Base-by-base conservation (phyloP, 1,140 invertebrate species). In the Drosophila nannoptera region DNA sequence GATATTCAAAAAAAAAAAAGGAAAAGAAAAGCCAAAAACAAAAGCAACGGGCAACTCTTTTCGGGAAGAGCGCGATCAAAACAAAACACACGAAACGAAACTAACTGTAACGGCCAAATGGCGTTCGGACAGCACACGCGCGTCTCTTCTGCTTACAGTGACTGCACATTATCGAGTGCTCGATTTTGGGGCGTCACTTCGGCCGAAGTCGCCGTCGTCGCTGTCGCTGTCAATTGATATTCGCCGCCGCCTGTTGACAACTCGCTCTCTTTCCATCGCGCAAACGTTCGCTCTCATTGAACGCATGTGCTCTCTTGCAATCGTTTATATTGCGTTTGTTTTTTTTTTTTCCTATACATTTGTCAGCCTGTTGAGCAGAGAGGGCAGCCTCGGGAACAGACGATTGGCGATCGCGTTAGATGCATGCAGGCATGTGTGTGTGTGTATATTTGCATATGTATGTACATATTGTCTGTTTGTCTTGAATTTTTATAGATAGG, bases 101-200 rank as follows among this genome's bases (percentile, higher is more conserved):
- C 31, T 46, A 55, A 55, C 43, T 43, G 36, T 50, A 68, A 68
- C 66, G 60, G 60, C 43, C 40, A 58, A 64, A 58, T 53, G 52
- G 32, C 53, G 45, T 56, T 42, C 36, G 53, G 22, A 32, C 61
- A 58, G 35, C 61, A 29, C 65, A 60, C 55, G 64, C 50, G 32
- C 32, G 31, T 33, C 14, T 35, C 16, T 29, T 50, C 58, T 58
- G 38, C 63, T 42, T 54, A 58, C 68, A 73, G 52, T 75, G 78
- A 65, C 60, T 83, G 75, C 78, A 83, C 75, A 63, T 75, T 68
- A 71, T 75, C 54, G 75, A 65, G 56, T 64, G 72, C 31, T 22
- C 32, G 42, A 11, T 50, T 45, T 38, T 12, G 14, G 38, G 58
- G 31, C 36, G 46, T 52, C 50, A 48, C 42, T 48, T 56, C 49